Percentiles rank a stretch among this genome's conserved stretches.
Conservation (phyloP, 2,113 vertebrate genomes). For the Astur gentilis region DNA sequence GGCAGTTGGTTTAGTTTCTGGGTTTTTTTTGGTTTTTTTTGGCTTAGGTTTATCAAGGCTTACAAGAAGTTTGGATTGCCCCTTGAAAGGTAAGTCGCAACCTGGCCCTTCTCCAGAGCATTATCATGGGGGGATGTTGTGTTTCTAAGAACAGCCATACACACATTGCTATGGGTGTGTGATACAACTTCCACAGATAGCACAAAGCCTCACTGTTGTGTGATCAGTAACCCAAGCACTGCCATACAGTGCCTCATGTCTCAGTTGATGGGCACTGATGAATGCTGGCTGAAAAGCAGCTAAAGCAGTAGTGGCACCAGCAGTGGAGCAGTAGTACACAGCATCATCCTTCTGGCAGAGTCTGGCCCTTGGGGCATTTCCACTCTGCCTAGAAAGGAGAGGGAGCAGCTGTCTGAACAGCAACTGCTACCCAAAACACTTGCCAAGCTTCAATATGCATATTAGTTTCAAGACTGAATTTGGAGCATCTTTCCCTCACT, state of each 20-base stretch:
- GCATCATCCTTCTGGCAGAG: neutral
- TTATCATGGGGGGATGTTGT: neutral
- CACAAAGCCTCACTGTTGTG: neutral
- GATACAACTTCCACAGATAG: neutral
- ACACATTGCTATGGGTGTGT: neutral
- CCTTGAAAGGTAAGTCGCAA: constrained; percentile 84
- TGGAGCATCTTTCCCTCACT: neutral
- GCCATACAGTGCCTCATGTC: neutral
- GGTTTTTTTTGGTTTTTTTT: neutral
- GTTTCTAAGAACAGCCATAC: neutral
- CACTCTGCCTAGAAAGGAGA: neutral
- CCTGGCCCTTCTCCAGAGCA: neutral
- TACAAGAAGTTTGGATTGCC: constrained; percentile 99
- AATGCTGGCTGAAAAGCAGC: neutral
- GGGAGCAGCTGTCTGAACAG: neutral
- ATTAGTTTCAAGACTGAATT: neutral
- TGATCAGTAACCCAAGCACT: neutral
- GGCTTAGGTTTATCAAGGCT: constrained; percentile 93
- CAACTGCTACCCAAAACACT: neutral
- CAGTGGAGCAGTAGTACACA: neutral
- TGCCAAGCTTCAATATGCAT: neutral
- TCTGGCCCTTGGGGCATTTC: neutral
- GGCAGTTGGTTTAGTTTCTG: neutral
- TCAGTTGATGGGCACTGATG: neutral
- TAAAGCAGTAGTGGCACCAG: fast-evolving